Evolutionary conservation across 2,888 invertebrate genomes (phyloP).

Genomic region (Axea sp.): DNA sequence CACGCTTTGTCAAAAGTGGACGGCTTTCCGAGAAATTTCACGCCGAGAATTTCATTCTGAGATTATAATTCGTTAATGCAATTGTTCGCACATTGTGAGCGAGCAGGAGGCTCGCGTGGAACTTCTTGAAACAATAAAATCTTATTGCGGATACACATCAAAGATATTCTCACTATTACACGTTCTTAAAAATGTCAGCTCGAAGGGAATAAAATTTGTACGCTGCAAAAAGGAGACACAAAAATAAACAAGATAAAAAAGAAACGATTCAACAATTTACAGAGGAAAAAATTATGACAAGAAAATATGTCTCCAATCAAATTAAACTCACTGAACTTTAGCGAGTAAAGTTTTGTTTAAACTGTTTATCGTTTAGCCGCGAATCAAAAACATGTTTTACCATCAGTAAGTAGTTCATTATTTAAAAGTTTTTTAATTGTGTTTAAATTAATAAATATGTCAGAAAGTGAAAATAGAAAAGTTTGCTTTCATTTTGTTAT

Average conservation of each 20-base stretch:
- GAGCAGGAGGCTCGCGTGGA: background rate
- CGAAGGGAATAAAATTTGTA: slow-evolving; percentile 17
- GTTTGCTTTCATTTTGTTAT: too few relatives aligned
- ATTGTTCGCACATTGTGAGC: background rate
- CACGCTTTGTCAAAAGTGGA: slow-evolving; percentile 24
- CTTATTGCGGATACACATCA: slow-evolving; percentile 10
- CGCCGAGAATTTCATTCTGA: slow-evolving; percentile 1
- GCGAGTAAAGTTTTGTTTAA: slow-evolving; percentile 25
- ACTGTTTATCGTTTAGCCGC: slow-evolving; percentile 35
- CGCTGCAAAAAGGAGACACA: too few relatives aligned
- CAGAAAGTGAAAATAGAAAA: too few relatives aligned
- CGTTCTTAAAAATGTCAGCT: slow-evolving; percentile 7
- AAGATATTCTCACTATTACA: background rate
- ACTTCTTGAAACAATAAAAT: slow-evolving; percentile 16
- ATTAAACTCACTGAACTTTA: slow-evolving; percentile 11
- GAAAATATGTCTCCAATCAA: slow-evolving; percentile 44
- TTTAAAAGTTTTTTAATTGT: slow-evolving; percentile 14
- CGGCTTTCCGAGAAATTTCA: slow-evolving; percentile 19
- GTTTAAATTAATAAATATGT: too few relatives aligned
- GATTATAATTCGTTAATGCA: slow-evolving; percentile 10
- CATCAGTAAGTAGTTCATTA: slow-evolving; percentile 8
- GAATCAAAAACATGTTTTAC: slow-evolving; percentile 31
- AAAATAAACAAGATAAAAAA: too few relatives aligned
- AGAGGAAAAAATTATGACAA: slow-evolving; percentile 28
- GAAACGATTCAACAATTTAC: slow-evolving; percentile 35